phyloP scores from a whole-genome alignment of 2,888 invertebrate genomes.

The Ischnura elegans region DNA sequence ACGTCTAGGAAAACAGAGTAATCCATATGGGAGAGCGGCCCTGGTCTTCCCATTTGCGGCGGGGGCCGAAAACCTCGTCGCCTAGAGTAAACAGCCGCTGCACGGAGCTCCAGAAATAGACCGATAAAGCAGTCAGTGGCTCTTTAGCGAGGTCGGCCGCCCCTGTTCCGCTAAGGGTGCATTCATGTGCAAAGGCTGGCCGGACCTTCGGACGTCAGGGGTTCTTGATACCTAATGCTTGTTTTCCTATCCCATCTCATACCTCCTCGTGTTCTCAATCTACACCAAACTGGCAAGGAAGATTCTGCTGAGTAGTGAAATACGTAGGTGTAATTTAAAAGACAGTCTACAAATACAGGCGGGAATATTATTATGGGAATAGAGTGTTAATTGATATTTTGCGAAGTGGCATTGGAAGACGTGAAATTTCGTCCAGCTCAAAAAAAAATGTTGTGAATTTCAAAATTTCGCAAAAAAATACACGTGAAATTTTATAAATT shows the following conservation, averaged over 20 bases:
- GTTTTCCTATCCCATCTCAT: background rate
- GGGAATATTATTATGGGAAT: too few relatives aligned
- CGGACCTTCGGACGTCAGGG: background rate
- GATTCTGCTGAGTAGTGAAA: background rate
- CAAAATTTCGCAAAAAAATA: too few relatives aligned
- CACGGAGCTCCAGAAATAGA: background rate
- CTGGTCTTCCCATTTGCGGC: background rate
- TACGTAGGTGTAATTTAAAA: too few relatives aligned
- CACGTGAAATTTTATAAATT: too few relatives aligned
- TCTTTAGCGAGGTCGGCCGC: background rate
- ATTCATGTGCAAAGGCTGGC: background rate
- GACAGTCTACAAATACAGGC: too few relatives aligned
- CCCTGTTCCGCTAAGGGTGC: background rate
- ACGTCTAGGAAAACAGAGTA: background rate
- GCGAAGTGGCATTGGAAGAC: too few relatives aligned
- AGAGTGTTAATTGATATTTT: too few relatives aligned
- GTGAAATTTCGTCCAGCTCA: too few relatives aligned
- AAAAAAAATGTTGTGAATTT: too few relatives aligned
- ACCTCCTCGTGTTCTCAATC: background rate
- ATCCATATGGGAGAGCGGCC: background rate
- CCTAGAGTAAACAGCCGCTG: background rate
- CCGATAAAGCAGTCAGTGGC: constrained; percentile 34
- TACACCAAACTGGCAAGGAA: too few relatives aligned
- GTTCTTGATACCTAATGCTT: background rate
- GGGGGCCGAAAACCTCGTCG: background rate